Percentiles rank a stretch among this genome's conserved stretches.
phyloP scores from a whole-genome alignment of 2,113 vertebrate species.

The human region GRCh38 chr4:12381001-12381500 shows the following conservation, averaged over 20 bases:
- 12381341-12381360: background rate
- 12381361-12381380: background rate
- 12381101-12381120: background rate
- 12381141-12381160: background rate
- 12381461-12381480: rapidly evolving
- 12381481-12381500: background rate
- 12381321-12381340: background rate
- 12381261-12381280: background rate
- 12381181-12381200: background rate
- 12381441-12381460: background rate
- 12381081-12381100: background rate
- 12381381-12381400: background rate
- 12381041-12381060: background rate
- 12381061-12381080: background rate
- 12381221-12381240: background rate
- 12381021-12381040: background rate
- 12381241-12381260: background rate
- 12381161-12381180: background rate
- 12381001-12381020: background rate
- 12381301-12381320: background rate
- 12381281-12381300: background rate
- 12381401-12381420: background rate
- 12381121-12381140: background rate
- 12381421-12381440: background rate
- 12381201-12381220: background rate